Evolutionary conservation across 92 coral and sea anemone species (phyloP), one percentile per base, ranked within the genome.

Genomic region (Epizoanthus stellaris): DNA sequence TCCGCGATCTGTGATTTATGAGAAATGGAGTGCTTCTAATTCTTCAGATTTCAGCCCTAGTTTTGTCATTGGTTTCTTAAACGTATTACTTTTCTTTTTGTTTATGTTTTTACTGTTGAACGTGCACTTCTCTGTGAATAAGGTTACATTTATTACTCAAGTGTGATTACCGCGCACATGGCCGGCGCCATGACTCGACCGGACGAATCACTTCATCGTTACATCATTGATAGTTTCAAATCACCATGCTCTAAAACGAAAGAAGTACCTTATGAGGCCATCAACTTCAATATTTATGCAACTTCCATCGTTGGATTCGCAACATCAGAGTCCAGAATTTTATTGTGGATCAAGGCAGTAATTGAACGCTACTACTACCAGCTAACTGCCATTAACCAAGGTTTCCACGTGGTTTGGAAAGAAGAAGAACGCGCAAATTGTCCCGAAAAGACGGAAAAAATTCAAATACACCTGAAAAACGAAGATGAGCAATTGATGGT

Each of bases 381-480:
- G 19, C 65, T 60, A 14, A 60, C 4, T 5, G 6, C 5, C 6
- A 16, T 60, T 12, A 6, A 60, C 15, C 6, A 60, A 1, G 15
- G 19, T 30, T 30, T 30, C 65, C 5, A 21, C 8, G 17, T 21
- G 5, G 19, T 60, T 12, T 60, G 65, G 65, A 60, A 60, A 60
- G 65, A 60, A 4, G 65, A 15, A 9, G 65, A 60, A 60, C 21
- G 0, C 3, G 19, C 20, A 16, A 60, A 60, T 14, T 60, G 65
- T 60, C 65, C 65, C 3, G 65, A 60, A 59, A 60, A 60, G 65
- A 59, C 64, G n/a, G 64, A 59, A 23, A 59, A 59, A 59, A 59
- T 59, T 14, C 14, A 13, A 13, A 9, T 59, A 0, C 5, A 59
- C 6, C 19, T 60, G 6, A 60, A 16, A 58, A 16, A 20, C 6